These are phyloP conservation scores for Dinothrombium tinctorium DNA, from an alignment of 1,140 invertebrate genomes.

Conservation along the genomic window DNA sequence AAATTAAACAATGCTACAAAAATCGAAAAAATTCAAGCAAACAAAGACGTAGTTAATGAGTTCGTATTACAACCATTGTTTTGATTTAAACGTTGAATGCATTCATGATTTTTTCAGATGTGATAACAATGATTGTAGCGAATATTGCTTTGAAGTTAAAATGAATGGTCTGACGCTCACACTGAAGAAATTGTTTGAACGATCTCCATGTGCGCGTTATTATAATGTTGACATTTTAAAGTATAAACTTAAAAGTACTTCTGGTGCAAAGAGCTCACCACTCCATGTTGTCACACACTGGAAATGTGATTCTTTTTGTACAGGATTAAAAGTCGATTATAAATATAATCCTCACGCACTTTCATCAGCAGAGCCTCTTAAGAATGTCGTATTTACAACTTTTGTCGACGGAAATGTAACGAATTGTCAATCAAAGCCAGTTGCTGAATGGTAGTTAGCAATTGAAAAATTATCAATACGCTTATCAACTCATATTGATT, in stretches of 20 bases:
- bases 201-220: slow-evolving; percentile 82
- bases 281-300: slow-evolving; percentile 82
- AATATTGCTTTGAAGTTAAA: slow-evolving; percentile 55
- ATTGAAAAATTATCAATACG: not conserved
- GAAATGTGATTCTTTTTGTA: slow-evolving; percentile 69
- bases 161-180: slow-evolving; percentile 70
- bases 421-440: slow-evolving; percentile 67
- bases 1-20: slow-evolving; percentile 56
- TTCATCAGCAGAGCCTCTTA: slow-evolving; percentile 39
- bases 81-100: too few species aligned
- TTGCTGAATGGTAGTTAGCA: slow-evolving; percentile 46
- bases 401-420: slow-evolving; percentile 64
- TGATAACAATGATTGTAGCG: not conserved
- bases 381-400: slow-evolving; percentile 63
- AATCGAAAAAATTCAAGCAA: slow-evolving; percentile 63
- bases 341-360: slow-evolving; percentile 16
- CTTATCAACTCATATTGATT: not conserved
- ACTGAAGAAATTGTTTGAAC: slow-evolving; percentile 63
- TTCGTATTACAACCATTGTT: not conserved
- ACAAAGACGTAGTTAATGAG: slow-evolving; percentile 42
- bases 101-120: not conserved
- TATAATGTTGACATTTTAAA: slow-evolving; percentile 93
- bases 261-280: slow-evolving; percentile 33
- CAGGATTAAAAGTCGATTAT: slow-evolving; percentile 67
- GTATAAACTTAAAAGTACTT: slow-evolving; percentile 32